A percentile compares a stretch with the other conserved stretches of the same genome.
Evolutionary conservation across 1,140 invertebrate genomes (phyloP).

Genomic region (Tribolium castaneum): DNA sequence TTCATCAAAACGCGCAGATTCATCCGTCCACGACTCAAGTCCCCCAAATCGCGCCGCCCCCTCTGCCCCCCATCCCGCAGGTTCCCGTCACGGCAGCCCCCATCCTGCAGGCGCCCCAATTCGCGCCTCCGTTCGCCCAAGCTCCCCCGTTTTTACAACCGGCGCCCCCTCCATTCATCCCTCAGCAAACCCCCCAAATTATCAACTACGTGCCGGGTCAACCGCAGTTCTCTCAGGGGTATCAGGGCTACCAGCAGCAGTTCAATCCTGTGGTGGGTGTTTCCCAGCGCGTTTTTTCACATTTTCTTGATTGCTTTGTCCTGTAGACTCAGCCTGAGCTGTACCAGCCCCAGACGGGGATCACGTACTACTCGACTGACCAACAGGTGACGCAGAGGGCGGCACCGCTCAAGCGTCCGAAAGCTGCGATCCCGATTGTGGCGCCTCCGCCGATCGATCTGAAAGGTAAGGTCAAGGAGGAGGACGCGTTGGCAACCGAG

Average conservation of each 20-base stretch:
- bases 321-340: conserved; percentile 61
- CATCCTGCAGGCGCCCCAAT: conserved; percentile 51
- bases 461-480: conserved; percentile 8
- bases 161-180: conserved; percentile 50
- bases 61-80: conserved; percentile 46
- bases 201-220: conserved; percentile 60
- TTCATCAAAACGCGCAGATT: conserved; percentile 49
- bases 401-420: conserved; percentile 59
- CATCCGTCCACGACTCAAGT: conserved; percentile 48
- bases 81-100: conserved; percentile 53
- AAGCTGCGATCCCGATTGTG: conserved; percentile 62
- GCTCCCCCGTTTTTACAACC: conserved; percentile 53
- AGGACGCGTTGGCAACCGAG: not conserved
- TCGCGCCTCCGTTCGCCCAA: conserved; percentile 48
- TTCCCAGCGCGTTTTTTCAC: not conserved
- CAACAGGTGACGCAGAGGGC: conserved; percentile 59
- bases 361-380: conserved; percentile 63
- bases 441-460: conserved; percentile 54
- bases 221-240: conserved; percentile 54
- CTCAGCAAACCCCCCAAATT: conserved; percentile 56
- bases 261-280: conserved; percentile 61
- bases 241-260: conserved; percentile 59
- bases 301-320: conserved; percentile 4
- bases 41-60: conserved; percentile 46
- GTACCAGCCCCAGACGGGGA: conserved; percentile 62